Evolutionary conservation across 23 tunicate genomes (phyloP), one percentile per base, ranked within the genome.

Genomic region (Trididemnum nubilum): DNA sequence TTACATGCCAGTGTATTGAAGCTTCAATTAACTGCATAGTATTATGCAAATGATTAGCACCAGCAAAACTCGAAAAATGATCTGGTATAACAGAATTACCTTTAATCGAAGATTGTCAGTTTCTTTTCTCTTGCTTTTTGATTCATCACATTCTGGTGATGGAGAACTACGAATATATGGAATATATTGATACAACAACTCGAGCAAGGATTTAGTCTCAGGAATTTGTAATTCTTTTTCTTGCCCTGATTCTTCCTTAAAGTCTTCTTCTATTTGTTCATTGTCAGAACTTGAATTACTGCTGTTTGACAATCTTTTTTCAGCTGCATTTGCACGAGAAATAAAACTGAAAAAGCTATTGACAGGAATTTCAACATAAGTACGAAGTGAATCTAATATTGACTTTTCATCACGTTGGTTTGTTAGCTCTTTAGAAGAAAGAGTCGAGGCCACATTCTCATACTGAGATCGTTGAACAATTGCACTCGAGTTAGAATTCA

Each of bases 261-360:
- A 9, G 0, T 32, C 60, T 33, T 52, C 70, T 27, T 33, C 50
- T 50, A 21, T n/a, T 7, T 36, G 35, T 59, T 66, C 67, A 0
- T 7, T 15, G 4, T n/a, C 32, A 37, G 28, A 21, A 44, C 24
- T 4, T 73, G 66, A 37, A n/a, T n/a, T n/a, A n/a, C n/a, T n/a
- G n/a, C n/a, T n/a, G n/a, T n/a, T n/a, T n/a, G n/a, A n/a, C n/a
- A n/a, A n/a, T n/a, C n/a, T n/a, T 44, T 31, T 61, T 54, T 85
- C 73, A 28, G 58, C 44, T 9, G 39, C 1, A 49, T 39, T 76
- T 52, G 83, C 22, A 2, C 72, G 90, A 34, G 90, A 78, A 12
- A 85, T 34, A 36, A 85, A 78, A 34, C 87, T 88, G 44, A 88
- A 58, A 82, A 82, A 82, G 76, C 79, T 88, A 60, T 88, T 82